Conservation (phyloP, 1,140 invertebrate species). For the Halesus radiatus region DNA sequence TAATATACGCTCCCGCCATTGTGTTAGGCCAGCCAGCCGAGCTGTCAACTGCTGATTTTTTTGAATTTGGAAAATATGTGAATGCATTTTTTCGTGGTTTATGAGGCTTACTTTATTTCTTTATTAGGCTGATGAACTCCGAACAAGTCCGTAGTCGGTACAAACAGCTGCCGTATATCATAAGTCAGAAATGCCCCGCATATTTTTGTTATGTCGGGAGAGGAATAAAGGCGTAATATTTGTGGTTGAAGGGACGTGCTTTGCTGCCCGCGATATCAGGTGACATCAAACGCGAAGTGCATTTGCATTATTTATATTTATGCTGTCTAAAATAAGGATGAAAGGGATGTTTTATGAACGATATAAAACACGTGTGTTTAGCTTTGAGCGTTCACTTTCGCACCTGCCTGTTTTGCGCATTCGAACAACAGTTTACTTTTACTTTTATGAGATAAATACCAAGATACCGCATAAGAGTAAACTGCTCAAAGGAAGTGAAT, state of each 20-base stretch:
- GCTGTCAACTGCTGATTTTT: background rate
- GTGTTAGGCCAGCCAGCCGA: background rate
- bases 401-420: too few relatives aligned
- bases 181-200: conserved; percentile 15
- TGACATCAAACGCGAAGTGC: conserved; percentile 6
- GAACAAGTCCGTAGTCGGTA: background rate
- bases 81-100: conserved; percentile 18
- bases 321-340: background rate
- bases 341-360: too few relatives aligned
- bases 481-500: too few relatives aligned
- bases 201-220: conserved; percentile 23
- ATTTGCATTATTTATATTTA: conserved; percentile 8
- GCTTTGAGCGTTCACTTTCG: too few relatives aligned
- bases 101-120: background rate
- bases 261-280: background rate
- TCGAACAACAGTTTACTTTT: background rate
- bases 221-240: conserved; percentile 12
- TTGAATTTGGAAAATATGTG: background rate
- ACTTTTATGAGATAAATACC: too few relatives aligned
- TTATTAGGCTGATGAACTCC: conserved; percentile 12
- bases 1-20: background rate
- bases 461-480: too few relatives aligned
- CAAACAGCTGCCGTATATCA: conserved; percentile 33
- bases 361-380: too few relatives aligned
- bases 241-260: conserved; percentile 8